Conservation (phyloP, 2,888 invertebrate genomes). For the Spisula subtruncata region DNA sequence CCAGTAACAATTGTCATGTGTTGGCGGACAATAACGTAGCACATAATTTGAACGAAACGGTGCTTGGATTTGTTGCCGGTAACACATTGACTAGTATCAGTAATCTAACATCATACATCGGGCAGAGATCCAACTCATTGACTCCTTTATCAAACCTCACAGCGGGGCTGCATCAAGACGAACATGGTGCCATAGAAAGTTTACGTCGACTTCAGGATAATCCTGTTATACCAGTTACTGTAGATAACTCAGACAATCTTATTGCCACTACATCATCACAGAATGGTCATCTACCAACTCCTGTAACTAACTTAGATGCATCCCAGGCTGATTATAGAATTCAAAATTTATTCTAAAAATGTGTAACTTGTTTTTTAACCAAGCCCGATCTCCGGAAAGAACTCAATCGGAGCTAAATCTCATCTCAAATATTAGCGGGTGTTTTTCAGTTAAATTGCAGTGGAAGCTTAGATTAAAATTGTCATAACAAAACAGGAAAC, state of each 20-base stretch:
- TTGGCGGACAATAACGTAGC: background rate
- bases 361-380: background rate
- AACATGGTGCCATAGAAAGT: constrained; percentile 50
- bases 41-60: constrained; percentile 26
- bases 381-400: too few relatives aligned
- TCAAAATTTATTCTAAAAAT: constrained; percentile 36
- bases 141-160: constrained; percentile 30
- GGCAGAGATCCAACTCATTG: constrained; percentile 15
- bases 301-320: constrained; percentile 15
- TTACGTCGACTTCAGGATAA: constrained; percentile 50
- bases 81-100: constrained; percentile 39
- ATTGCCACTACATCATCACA: background rate
- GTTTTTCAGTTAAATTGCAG: background rate
- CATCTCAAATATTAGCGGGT: too few relatives aligned
- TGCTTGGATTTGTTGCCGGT: constrained; percentile 38
- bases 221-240: constrained; percentile 9
- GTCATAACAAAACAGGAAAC: too few relatives aligned
- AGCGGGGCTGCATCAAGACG: constrained; percentile 27
- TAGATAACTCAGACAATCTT: constrained; percentile 20
- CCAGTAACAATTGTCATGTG: background rate
- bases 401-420: too few relatives aligned
- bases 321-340: constrained; percentile 32
- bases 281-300: constrained; percentile 8
- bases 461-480: background rate
- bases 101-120: constrained; percentile 38